These are phyloP conservation scores for Amphiprion clarkii DNA, from an alignment of 2,797 vertebrate species.

Conservation along the genomic window DNA sequence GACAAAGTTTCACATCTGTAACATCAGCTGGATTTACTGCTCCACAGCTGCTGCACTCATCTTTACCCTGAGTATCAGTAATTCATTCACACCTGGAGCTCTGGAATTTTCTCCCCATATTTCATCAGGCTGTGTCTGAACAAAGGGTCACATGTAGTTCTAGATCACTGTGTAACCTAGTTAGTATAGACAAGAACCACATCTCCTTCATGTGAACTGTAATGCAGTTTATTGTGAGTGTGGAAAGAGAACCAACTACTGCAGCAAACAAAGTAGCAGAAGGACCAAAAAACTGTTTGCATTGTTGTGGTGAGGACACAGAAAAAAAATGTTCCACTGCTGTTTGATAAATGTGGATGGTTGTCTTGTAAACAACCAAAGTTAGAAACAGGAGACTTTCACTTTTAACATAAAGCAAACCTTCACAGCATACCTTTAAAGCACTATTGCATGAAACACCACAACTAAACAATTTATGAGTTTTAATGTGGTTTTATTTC, in stretches of 20 bases:
- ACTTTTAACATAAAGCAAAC: too few species aligned
- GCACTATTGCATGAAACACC: too few species aligned
- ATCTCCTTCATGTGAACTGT: not conserved
- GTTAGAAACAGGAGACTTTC: not conserved
- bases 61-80: not conserved
- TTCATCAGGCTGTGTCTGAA: not conserved
- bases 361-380: not conserved
- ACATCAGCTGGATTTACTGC: conserved; percentile 14
- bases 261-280: not conserved
- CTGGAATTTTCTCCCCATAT: not conserved
- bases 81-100: not conserved
- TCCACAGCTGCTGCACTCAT: not conserved
- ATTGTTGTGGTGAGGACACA: not conserved
- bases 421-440: too few species aligned
- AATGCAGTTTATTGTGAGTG: not conserved
- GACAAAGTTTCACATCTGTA: conserved; percentile 9
- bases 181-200: not conserved
- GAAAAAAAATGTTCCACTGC: not conserved
- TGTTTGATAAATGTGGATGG: too few species aligned
- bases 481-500: too few species aligned
- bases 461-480: too few species aligned
- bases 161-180: not conserved
- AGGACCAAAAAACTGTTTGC: not conserved
- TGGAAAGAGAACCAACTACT: not conserved
- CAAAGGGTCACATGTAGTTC: not conserved